A percentile compares a stretch with the other conserved stretches of the same genome.
Conservation (phyloP, 1,140 invertebrate species). For the Lasaia peninsularis region DNA sequence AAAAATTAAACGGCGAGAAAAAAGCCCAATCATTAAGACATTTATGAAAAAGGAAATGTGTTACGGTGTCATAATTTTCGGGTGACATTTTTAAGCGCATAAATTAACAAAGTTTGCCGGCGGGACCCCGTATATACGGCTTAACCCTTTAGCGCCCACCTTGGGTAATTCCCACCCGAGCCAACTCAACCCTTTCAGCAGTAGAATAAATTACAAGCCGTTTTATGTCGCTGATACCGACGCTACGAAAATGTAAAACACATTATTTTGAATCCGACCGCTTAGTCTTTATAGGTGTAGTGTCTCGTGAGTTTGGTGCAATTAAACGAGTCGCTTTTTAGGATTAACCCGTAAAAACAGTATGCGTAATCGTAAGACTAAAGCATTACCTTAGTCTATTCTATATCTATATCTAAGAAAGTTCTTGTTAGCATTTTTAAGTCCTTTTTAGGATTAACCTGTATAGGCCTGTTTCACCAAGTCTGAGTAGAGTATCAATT, state of each 20-base stretch:
- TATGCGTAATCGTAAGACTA: background rate
- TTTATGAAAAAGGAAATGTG: constrained; percentile 70
- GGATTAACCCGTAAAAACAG: constrained; percentile 38
- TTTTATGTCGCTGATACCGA: constrained; percentile 74
- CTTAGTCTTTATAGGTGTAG: constrained; percentile 72
- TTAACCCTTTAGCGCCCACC: constrained; percentile 77
- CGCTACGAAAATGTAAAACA: constrained; percentile 74
- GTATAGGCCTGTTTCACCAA: no score
- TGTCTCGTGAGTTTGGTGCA: constrained; percentile 59
- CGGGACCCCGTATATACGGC: constrained; percentile 72
- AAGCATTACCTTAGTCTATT: background rate
- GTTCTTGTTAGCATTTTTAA: no score
- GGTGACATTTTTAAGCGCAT: constrained; percentile 77
- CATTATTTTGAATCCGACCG: constrained; percentile 74
- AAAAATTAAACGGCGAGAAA: no score
- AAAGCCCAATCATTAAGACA: constrained; percentile 37
- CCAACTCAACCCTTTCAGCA: constrained; percentile 74
- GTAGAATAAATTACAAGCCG: constrained; percentile 76
- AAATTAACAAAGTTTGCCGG: constrained; percentile 75
- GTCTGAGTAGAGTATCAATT: no score
- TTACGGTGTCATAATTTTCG: constrained; percentile 74
- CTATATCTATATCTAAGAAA: no score
- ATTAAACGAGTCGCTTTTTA: constrained; percentile 70
- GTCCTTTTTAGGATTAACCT: no score
- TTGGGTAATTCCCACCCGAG: constrained; percentile 74